Base-by-base conservation (phyloP, 2,113 vertebrate species). In the Phrynosoma blainvillii region DNA sequence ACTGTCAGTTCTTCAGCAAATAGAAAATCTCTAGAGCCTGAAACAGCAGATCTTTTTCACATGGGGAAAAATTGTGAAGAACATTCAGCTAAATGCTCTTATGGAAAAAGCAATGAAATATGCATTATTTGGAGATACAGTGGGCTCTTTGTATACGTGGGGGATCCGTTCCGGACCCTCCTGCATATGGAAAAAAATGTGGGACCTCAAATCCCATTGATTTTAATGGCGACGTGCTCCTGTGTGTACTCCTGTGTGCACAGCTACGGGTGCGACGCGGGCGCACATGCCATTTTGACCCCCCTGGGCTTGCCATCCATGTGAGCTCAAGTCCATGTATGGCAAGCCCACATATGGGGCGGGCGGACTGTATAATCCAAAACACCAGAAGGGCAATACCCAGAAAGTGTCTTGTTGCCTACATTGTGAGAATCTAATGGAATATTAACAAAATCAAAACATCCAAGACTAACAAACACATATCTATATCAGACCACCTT, bases 1-100 rank as follows among this genome's bases (percentile, higher is more conserved):
- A 90, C 90, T 93, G 88, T 86, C 90, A 92, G 11, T 90, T 93
- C 84, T 90, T 85, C 84, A 93, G 93, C 90, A 92, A 92, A 92
- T 85, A 81, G 77, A 91, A 86, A 84, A 93, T 82, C 87, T 91
- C 89, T 62, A 86, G 73, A 90, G 73, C 89, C 86, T 91, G 87
- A 84, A 86, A 94, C 92, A 80, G 88, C n/a, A 91, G 93, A 91
- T 40, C 87, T 75, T 82, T 90, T 88, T 85, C 89, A 59, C 0
- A 79, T 10, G 52, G 23, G 16, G 20, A 52, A 52, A 25, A 89
- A 79, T 84, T 74, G 47, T 1, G 23, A 71, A 92, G 82, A 93
- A 91, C 90, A 93, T 92, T 90, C 89, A 92, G 85, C 87, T 87
- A 93, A 95, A 92, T 76, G 88, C 87, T 88, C 88, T 89, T 76